Conservation (phyloP, 1,140 invertebrate species). For the Brachionus koreanus region DNA sequence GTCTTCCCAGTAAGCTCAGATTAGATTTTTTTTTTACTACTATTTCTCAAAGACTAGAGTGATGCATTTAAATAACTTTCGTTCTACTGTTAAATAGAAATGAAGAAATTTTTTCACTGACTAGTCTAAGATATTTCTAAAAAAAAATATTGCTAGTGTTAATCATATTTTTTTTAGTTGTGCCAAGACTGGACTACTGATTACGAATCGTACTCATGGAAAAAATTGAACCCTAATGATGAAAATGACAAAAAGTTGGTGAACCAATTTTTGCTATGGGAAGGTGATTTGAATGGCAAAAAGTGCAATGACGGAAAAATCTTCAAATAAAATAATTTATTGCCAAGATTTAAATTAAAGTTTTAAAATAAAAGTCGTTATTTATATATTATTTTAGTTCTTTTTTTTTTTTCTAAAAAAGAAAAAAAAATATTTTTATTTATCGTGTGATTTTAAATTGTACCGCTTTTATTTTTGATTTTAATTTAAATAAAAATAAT, state of each 20-base stretch:
- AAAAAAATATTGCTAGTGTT: no score
- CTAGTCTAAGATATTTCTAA: neutral
- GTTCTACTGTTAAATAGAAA: constrained; percentile 20
- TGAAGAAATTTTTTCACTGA: constrained; percentile 24
- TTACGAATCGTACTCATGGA: constrained; percentile 95
- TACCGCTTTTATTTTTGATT: constrained; percentile 24
- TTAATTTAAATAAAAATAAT: constrained; percentile 28
- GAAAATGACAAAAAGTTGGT: constrained; percentile 84
- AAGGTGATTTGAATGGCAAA: constrained; percentile 80
- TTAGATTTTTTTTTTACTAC: constrained; percentile 46
- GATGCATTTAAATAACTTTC: neutral
- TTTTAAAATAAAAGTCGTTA: constrained; percentile 29
- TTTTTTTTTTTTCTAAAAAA: neutral
- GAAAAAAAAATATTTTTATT: neutral
- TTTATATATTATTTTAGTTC: constrained; percentile 7
- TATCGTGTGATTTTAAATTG: neutral
- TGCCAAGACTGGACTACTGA: constrained; percentile 89
- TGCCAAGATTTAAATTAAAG: neutral
- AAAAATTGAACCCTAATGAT: constrained; percentile 77
- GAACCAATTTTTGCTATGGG: constrained; percentile 86
- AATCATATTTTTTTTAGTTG: no score
- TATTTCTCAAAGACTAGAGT: constrained; percentile 58
- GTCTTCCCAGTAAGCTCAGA: constrained; percentile 71
- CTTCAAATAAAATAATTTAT: constrained; percentile 76
- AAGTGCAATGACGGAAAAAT: constrained; percentile 98